phyloP scores from a whole-genome alignment of 1,140 invertebrate species.

The Drosophila pectinifera region DNA sequence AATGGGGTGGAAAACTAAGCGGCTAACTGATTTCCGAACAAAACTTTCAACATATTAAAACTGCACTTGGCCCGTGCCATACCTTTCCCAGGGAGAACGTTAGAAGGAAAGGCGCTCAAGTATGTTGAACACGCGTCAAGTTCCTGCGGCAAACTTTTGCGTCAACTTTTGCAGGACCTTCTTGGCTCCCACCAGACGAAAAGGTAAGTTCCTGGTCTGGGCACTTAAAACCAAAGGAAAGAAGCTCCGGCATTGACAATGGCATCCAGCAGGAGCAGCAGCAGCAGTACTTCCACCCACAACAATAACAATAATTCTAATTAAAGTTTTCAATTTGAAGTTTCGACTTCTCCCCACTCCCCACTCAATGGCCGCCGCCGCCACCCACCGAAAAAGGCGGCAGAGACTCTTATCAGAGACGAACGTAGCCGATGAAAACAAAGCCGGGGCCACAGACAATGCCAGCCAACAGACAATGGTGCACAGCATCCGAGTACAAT shows the following conservation, averaged over 20 bases:
- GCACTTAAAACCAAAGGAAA: constrained; percentile 55
- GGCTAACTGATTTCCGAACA: constrained; percentile 79
- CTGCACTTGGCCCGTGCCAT: constrained; percentile 69
- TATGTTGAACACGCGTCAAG: constrained; percentile 83
- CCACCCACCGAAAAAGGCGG: constrained; percentile 21
- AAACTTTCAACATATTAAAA: constrained; percentile 83
- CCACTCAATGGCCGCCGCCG: background rate
- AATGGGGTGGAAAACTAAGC: constrained; percentile 56
- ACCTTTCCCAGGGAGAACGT: background rate
- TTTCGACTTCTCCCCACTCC: constrained; percentile 53
- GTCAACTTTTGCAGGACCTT: constrained; percentile 66
- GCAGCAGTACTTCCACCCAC: constrained; percentile 31
- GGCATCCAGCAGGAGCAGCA: constrained; percentile 45
- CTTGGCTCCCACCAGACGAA: background rate
- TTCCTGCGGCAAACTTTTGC: constrained; percentile 79
- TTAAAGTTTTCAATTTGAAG: constrained; percentile 83
- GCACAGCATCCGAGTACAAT: constrained; percentile 41
- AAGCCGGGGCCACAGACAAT: constrained; percentile 64
- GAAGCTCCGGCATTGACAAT: constrained; percentile 65
- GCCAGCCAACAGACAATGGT: constrained; percentile 68
- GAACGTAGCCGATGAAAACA: constrained; percentile 64
- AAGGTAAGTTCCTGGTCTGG: constrained; percentile 62
- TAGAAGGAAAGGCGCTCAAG: constrained; percentile 68
- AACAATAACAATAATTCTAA: constrained; percentile 80
- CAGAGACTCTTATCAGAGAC: constrained; percentile 67